Evolutionary conservation across 2,113 vertebrate genomes (phyloP).

Genomic region (Myanophis thanlyinensis): DNA sequence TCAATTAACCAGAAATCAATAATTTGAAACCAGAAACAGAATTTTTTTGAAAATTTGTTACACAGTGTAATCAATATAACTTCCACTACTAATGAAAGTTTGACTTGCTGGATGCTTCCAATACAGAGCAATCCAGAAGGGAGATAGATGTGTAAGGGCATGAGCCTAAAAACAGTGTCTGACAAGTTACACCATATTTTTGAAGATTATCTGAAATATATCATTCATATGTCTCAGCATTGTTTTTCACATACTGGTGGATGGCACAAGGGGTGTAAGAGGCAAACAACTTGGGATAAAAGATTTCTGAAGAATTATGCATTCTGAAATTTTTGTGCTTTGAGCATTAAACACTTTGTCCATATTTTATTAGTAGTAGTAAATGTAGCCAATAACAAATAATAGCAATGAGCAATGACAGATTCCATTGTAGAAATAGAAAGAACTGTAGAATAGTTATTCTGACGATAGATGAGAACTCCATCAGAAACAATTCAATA

Average conservation of each 20-base stretch:
- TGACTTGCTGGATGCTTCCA: neutral
- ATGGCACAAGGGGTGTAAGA: neutral
- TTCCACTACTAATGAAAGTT: neutral
- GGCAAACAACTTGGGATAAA: neutral
- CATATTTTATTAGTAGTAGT: slow-evolving; percentile 16
- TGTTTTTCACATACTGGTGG: neutral
- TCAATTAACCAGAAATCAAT: too few species aligned
- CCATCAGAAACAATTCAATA: slow-evolving; percentile 42
- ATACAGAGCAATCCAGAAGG: neutral
- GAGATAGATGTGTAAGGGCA: neutral
- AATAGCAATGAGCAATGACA: slow-evolving; percentile 11
- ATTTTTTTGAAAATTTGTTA: too few species aligned
- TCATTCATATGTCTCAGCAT: neutral
- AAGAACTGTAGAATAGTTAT: slow-evolving; percentile 27
- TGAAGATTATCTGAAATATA: neutral
- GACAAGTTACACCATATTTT: neutral
- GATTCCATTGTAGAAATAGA: slow-evolving; percentile 28
- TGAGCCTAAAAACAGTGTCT: neutral
- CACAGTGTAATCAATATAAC: neutral
- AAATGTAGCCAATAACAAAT: neutral
- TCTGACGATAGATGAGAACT: slow-evolving; percentile 33
- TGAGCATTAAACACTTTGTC: neutral
- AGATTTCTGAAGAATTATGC: neutral
- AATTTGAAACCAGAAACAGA: too few species aligned
- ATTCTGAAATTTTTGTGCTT: neutral